Percentiles rank a stretch among this genome's conserved stretches.
These are phyloP conservation scores for Hemicrepidius hirtus DNA, from an alignment of 2,888 invertebrate species.

Conservation along the genomic window DNA sequence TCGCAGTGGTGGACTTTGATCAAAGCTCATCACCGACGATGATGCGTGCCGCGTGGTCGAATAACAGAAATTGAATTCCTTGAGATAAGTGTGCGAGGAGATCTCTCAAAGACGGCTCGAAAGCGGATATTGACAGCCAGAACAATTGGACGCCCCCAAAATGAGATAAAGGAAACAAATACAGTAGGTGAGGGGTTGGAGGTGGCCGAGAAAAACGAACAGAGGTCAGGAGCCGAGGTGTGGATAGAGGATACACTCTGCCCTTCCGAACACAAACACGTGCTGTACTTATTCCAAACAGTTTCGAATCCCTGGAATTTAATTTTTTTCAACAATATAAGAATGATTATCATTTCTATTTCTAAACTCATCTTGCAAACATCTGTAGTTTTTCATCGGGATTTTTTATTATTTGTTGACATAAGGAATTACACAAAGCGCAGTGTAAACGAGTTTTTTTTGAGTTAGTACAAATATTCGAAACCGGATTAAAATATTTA, in stretches of 20 bases:
- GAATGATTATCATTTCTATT: slow-evolving; percentile 27
- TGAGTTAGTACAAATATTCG: slow-evolving; percentile 40
- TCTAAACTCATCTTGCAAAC: slow-evolving; percentile 25
- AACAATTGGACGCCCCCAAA: slow-evolving; percentile 74
- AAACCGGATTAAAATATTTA: slow-evolving; percentile 60
- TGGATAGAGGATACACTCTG: slow-evolving; percentile 38
- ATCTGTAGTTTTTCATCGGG: slow-evolving; percentile 28
- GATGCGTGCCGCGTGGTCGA: slow-evolving; percentile 60
- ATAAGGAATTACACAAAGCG: slow-evolving; percentile 24
- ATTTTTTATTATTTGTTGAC: slow-evolving; percentile 33
- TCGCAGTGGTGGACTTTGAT: slow-evolving; percentile 53
- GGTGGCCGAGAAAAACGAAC: slow-evolving; percentile 53
- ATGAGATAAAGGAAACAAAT: slow-evolving; percentile 73
- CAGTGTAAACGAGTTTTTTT: slow-evolving; percentile 29
- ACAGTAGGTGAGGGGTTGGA: slow-evolving; percentile 49
- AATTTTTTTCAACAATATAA: slow-evolving; percentile 10
- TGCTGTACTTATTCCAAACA: slow-evolving; percentile 7
- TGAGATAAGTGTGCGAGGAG: slow-evolving; percentile 63
- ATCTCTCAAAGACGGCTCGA: slow-evolving; percentile 64
- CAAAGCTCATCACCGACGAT: slow-evolving; percentile 54
- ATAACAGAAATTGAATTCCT: slow-evolving; percentile 68
- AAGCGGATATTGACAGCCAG: slow-evolving; percentile 69
- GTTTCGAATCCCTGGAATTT: background rate
- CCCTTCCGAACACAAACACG: slow-evolving; percentile 28
- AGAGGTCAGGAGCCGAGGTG: slow-evolving; percentile 50